A percentile compares a stretch with the other conserved stretches of the same genome.
Conservation (phyloP, 2,113 vertebrate species). For the Gallinago jamesoni region DNA sequence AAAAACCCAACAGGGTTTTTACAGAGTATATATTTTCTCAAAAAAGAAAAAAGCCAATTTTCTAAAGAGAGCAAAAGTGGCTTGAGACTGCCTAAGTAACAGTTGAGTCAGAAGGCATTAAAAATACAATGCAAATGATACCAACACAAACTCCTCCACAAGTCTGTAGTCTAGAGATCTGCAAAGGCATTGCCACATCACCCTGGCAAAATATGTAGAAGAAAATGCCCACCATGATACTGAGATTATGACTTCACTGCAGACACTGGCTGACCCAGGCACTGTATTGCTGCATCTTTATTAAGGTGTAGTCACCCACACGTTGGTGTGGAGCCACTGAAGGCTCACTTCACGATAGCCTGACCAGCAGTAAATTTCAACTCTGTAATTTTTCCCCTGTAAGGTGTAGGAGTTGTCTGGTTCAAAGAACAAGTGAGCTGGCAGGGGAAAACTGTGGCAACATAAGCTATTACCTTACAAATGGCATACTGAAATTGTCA, state of each 20-base stretch:
- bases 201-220: neutral
- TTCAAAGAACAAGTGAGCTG: neutral
- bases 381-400: neutral
- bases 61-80: neutral
- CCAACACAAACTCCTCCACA: neutral
- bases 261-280: neutral
- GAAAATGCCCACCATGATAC: neutral
- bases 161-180: neutral
- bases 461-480: neutral
- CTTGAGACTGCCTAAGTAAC: neutral
- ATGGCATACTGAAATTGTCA: accelerated
- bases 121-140: neutral
- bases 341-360: neutral
- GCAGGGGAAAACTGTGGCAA: neutral
- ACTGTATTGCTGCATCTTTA: neutral
- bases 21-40: neutral
- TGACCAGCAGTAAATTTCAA: neutral
- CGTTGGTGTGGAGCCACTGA: accelerated
- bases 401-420: neutral
- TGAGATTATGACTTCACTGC: neutral
- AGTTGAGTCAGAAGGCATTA: neutral
- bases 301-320: neutral
- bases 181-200: neutral
- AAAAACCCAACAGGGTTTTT: too few species aligned
- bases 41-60: neutral